These are phyloP conservation scores for Sinosuthora webbiana DNA, from an alignment of 2,113 vertebrate genomes.

Conservation along the genomic window DNA sequence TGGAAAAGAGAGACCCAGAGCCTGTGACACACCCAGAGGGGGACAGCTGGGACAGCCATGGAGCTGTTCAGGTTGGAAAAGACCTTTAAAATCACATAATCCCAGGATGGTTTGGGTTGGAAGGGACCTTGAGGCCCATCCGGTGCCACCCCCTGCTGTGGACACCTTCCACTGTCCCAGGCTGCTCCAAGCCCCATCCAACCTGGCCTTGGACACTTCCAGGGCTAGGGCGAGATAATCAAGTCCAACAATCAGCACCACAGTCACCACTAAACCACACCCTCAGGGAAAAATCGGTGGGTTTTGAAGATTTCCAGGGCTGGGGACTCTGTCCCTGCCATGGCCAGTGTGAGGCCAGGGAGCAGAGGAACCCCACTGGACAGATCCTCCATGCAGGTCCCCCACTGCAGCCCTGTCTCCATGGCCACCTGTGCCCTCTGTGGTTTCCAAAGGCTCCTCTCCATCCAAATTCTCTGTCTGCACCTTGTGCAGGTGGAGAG, in stretches of 20 bases:
- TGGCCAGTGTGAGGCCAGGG: not conserved
- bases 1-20: not conserved
- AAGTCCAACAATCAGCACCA: not conserved
- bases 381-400: not conserved
- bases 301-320: too few species aligned
- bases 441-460: not conserved
- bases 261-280: too few species aligned
- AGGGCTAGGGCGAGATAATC: not conserved
- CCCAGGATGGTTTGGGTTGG: not conserved
- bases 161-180: not conserved
- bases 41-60: not conserved
- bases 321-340: not conserved
- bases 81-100: not conserved
- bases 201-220: accelerated
- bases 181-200: not conserved
- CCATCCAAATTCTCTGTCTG: not conserved
- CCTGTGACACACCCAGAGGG: not conserved
- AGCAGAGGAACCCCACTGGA: not conserved
- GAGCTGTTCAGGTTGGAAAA: not conserved
- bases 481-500: not conserved
- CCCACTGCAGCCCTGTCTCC: not conserved
- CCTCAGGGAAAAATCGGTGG: not conserved
- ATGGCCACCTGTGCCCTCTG: accelerated
- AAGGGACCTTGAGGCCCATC: not conserved
- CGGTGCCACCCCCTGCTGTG: not conserved